phyloP scores from a whole-genome alignment of 2,797 vertebrate genomes.

The Scomberomorus guttatus region DNA sequence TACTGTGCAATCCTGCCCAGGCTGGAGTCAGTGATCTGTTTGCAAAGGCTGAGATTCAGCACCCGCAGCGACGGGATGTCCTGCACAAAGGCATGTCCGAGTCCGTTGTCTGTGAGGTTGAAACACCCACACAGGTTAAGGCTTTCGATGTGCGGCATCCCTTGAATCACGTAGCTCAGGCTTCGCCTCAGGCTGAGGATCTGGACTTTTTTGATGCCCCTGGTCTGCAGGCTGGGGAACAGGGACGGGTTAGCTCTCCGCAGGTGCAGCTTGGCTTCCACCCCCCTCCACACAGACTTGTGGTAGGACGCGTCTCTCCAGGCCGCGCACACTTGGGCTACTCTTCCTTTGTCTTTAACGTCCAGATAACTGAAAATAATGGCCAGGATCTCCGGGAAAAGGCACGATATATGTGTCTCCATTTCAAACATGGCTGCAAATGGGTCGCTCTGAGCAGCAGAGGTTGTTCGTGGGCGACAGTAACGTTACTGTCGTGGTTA shows the following conservation, averaged over 20 bases:
- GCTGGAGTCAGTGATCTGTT: constrained; percentile 99
- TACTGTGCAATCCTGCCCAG: constrained; percentile 97
- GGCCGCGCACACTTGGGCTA: constrained; percentile 96
- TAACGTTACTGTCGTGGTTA: constrained; percentile 34
- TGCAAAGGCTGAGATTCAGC: constrained; percentile 97
- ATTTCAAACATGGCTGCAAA: constrained; percentile 85
- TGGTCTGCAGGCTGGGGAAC: constrained; percentile 97
- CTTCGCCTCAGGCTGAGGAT: constrained; percentile 97
- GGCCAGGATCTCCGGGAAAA: constrained; percentile 97
- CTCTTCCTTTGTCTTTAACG: constrained; percentile 96
- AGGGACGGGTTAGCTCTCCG: constrained; percentile 97
- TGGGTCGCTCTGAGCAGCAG: constrained; percentile 4
- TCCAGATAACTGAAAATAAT: constrained; percentile 98
- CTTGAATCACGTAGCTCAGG: constrained; percentile 98
- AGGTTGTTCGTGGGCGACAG: constrained; percentile 33
- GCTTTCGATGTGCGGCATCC: constrained; percentile 98
- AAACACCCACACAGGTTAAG: constrained; percentile 99
- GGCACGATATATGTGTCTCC: constrained; percentile 97
- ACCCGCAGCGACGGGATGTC: constrained; percentile 95
- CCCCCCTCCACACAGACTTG: constrained; percentile 97
- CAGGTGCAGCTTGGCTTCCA: constrained; percentile 98
- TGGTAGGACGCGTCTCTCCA: constrained; percentile 99
- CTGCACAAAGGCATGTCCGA: constrained; percentile 98
- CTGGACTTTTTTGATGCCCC: constrained; percentile 96
- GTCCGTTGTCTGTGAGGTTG: constrained; percentile 98